Percentiles rank a stretch among this genome's conserved stretches.
phyloP scores from a whole-genome alignment of 23 tunicate genomes.

The Styela clava region DNA sequence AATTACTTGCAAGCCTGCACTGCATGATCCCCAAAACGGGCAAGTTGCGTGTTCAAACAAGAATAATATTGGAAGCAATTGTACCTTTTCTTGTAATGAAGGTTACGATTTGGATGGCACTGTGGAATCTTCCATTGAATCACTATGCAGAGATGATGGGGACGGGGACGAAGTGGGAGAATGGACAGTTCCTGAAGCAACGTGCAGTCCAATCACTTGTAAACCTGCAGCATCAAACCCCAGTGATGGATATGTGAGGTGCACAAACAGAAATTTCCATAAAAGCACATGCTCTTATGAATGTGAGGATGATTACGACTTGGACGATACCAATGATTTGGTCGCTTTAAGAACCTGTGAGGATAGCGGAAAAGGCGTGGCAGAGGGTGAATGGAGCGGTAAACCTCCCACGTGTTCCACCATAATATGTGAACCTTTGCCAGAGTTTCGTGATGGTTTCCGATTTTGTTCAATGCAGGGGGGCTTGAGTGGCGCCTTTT shows the following conservation, averaged over 20 bases:
- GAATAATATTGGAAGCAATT: background rate
- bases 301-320: background rate
- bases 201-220: background rate
- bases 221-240: background rate
- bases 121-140: background rate
- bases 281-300: background rate
- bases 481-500: conserved; percentile 10
- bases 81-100: background rate
- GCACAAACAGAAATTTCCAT: background rate
- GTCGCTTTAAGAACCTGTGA: conserved; percentile 4
- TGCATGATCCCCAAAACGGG: background rate
- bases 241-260: background rate
- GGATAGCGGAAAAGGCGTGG: conserved; percentile 46
- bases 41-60: conserved; percentile 2
- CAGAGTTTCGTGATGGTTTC: conserved; percentile 22
- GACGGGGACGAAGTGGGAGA: conserved; percentile 5
- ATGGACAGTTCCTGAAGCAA: background rate
- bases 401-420: conserved; percentile 35
- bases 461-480: background rate
- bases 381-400: conserved; percentile 44
- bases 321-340: background rate
- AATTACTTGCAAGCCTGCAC: background rate
- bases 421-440: conserved; percentile 34
- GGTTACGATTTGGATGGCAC: conserved; percentile 28
- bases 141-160: background rate